These are phyloP conservation scores for Saccopteryx bilineata DNA, from an alignment of 2,113 vertebrate species.

Conservation along the genomic window DNA sequence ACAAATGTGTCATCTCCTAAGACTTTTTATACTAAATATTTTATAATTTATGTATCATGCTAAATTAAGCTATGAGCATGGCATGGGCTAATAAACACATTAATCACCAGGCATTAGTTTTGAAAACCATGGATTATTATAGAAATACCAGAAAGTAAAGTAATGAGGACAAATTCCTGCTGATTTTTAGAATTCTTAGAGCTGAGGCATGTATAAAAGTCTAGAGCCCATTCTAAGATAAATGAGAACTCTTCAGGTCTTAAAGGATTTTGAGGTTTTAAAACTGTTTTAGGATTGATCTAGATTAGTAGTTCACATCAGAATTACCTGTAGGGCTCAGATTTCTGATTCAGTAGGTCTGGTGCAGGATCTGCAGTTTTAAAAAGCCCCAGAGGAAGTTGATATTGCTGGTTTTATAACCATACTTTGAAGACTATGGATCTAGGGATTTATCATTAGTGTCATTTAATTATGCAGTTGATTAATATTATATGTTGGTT, in stretches of 20 bases:
- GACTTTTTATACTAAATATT: neutral
- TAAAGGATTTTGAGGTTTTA: slow-evolving; percentile 1
- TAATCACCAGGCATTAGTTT: slow-evolving; percentile 22
- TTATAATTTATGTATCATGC: slow-evolving; percentile 30
- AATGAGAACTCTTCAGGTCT: neutral
- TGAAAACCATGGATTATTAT: neutral
- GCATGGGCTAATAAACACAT: slow-evolving; percentile 32
- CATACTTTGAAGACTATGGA: neutral
- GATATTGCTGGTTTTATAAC: neutral
- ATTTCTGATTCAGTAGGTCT: neutral
- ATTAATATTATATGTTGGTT: slow-evolving; percentile 17
- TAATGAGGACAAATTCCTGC: slow-evolving; percentile 22
- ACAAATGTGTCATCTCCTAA: neutral
- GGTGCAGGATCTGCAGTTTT: neutral
- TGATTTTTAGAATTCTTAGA: neutral
- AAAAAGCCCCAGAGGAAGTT: neutral
- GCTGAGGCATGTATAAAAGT: neutral
- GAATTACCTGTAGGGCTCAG: neutral
- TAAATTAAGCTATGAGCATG: neutral
- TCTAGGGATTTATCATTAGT: slow-evolving; percentile 25
- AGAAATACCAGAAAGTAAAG: slow-evolving; percentile 1
- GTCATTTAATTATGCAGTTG: neutral
- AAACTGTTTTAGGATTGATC: neutral
- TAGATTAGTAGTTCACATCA: neutral
- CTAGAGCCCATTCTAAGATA: neutral